phyloP scores from a whole-genome alignment of 92 coral and sea anemone genomes.

The Meandrina meandrites region DNA sequence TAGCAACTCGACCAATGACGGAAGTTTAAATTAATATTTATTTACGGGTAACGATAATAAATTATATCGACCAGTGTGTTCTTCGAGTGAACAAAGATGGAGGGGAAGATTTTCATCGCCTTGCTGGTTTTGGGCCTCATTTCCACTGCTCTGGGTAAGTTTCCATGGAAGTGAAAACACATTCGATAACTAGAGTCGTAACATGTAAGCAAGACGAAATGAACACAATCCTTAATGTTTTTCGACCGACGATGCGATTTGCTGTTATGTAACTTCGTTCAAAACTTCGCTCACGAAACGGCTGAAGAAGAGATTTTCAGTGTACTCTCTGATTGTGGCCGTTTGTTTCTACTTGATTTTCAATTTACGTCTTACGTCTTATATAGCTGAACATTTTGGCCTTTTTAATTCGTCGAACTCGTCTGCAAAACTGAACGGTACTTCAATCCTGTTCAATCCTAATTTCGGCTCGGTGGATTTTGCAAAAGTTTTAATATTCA shows the following conservation, averaged over 20 bases:
- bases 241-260: not conserved
- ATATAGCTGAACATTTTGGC: not conserved
- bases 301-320: not conserved
- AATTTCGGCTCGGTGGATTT: not conserved
- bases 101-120: not conserved
- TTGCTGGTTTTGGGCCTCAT: slow-evolving; percentile 34
- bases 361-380: not conserved
- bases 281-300: not conserved
- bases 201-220: not conserved
- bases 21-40: not conserved
- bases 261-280: not conserved
- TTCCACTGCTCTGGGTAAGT: slow-evolving; percentile 34
- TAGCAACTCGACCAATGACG: not conserved
- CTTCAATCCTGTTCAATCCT: not conserved
- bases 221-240: not conserved
- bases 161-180: not conserved
- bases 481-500: not conserved
- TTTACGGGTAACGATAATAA: not conserved
- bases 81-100: slow-evolving; percentile 24
- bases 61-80: not conserved
- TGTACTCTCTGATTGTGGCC: not conserved
- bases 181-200: not conserved
- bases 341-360: not conserved
- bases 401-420: not conserved
- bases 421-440: not conserved